Conservation (phyloP, 2,797 vertebrate genomes). For the Taeniopygia guttata region DNA sequence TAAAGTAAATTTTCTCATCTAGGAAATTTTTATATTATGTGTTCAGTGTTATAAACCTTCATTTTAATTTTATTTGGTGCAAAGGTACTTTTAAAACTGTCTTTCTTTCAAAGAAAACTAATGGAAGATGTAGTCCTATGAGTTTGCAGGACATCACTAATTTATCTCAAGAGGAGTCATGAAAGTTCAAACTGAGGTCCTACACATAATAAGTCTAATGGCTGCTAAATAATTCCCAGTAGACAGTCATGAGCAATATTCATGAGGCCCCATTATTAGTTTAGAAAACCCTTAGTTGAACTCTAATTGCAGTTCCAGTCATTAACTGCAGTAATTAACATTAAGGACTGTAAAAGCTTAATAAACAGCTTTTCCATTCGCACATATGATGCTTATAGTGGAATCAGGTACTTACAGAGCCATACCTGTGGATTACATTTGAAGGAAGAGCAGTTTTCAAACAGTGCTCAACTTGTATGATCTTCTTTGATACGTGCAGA, state of each 20-base stretch:
- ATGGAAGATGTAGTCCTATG: background rate
- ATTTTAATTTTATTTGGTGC: background rate
- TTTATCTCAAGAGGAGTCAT: background rate
- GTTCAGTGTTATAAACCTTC: background rate
- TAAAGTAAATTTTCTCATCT: background rate
- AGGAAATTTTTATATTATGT: background rate
- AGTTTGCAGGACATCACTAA: background rate
- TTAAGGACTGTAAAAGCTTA: constrained; percentile 31
- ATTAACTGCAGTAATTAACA: constrained; percentile 63
- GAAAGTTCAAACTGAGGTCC: constrained; percentile 11
- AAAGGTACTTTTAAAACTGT: background rate
- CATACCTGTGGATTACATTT: background rate
- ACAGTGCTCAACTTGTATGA: background rate
- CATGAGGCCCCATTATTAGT: constrained; percentile 54
- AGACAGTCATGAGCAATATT: constrained; percentile 33
- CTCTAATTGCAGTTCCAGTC: constrained; percentile 44
- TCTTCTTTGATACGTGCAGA: background rate
- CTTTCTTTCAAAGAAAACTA: background rate
- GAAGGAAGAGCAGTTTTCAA: background rate
- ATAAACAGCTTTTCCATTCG: constrained; percentile 10
- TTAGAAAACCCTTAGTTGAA: constrained; percentile 59
- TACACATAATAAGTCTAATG: background rate
- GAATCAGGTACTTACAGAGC: background rate
- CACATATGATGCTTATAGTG: background rate
- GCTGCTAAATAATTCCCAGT: constrained; percentile 26